Evolutionary conservation across 2,113 vertebrate species (phyloP).

Genomic region (Pavo muticus): DNA sequence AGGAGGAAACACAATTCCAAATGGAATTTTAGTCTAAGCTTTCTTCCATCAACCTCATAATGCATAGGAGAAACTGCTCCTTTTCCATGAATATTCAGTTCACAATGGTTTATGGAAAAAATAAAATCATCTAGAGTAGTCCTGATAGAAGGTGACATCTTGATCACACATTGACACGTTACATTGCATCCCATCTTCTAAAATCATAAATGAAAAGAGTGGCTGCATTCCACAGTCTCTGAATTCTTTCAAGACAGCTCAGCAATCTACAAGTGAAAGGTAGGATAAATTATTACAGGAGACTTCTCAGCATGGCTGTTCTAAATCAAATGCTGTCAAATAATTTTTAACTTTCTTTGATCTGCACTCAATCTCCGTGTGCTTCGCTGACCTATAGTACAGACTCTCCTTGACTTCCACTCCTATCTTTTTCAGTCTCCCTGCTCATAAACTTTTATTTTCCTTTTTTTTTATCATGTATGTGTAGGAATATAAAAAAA

Average conservation of each 20-base stretch:
- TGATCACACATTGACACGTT: constrained; percentile 41
- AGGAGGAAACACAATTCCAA: neutral
- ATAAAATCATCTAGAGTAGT: neutral
- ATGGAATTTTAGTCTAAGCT: neutral
- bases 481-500: neutral
- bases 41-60: neutral
- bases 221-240: constrained; percentile 47
- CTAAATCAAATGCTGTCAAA: constrained; percentile 80
- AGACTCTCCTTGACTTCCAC: constrained; percentile 53
- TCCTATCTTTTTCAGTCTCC: constrained; percentile 50
- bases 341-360: constrained; percentile 77
- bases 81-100: constrained; percentile 28
- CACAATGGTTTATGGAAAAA: neutral
- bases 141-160: constrained; percentile 38
- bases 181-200: constrained; percentile 16
- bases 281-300: constrained; percentile 69
- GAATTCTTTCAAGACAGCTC: constrained; percentile 75
- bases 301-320: constrained; percentile 70
- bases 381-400: constrained; percentile 68
- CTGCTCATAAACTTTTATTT: constrained; percentile 54
- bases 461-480: constrained; percentile 43
- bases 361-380: constrained; percentile 69
- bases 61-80: neutral
- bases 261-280: constrained; percentile 68
- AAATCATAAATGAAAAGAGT: constrained; percentile 57